Evolutionary conservation across 2,888 invertebrate genomes (phyloP).

Genomic region (Platycnemis pennipes): DNA sequence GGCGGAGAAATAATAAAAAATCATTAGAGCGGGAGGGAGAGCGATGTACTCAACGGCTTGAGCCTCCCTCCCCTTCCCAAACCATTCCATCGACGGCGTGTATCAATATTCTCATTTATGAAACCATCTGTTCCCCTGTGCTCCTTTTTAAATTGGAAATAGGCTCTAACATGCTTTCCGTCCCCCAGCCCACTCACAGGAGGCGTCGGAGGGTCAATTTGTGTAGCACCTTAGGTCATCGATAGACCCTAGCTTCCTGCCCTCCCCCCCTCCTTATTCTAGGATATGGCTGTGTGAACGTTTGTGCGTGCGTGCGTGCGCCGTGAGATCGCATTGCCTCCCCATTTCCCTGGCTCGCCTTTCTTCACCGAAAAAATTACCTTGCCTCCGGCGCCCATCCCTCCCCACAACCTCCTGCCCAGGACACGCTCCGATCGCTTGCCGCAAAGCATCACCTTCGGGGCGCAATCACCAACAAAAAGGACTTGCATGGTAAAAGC

Average conservation of each 20-base stretch:
- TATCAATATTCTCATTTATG: constrained; percentile 64
- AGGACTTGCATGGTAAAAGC: too few species aligned
- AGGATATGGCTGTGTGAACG: background rate
- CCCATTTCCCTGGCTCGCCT: background rate
- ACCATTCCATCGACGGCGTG: constrained; percentile 20
- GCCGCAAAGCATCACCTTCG: background rate
- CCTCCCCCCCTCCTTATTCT: background rate
- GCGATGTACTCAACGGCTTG: background rate
- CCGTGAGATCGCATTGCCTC: background rate
- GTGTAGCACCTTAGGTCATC: constrained; percentile 36
- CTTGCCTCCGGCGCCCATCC: background rate
- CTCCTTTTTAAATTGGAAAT: constrained; percentile 42
- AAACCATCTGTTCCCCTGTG: constrained; percentile 47
- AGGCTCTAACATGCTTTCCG: constrained; percentile 28
- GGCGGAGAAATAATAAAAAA: background rate
- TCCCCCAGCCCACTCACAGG: background rate
- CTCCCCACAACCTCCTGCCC: background rate
- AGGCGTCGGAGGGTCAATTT: constrained; percentile 30
- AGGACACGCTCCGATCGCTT: background rate
- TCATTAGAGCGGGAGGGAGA: background rate
- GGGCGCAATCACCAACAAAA: too few species aligned
- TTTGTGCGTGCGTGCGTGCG: background rate
- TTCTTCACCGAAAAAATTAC: background rate
- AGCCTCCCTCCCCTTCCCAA: background rate
- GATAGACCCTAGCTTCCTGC: background rate